A percentile compares a stretch with the other conserved stretches of the same genome.
phyloP scores from a whole-genome alignment of 2,888 invertebrate genomes.

The Meteorus cinctellus region DNA sequence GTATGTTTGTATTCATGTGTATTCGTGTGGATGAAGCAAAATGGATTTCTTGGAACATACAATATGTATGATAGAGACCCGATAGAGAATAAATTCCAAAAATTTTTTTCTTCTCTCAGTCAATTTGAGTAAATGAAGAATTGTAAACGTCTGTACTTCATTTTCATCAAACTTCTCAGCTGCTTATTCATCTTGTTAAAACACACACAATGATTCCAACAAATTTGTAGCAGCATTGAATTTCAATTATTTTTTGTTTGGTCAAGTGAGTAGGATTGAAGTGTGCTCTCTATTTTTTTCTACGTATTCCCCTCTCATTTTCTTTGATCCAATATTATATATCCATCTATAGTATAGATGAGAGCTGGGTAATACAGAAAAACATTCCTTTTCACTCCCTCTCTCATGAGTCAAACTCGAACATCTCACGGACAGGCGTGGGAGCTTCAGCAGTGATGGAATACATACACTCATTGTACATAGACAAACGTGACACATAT shows the following conservation, averaged over 20 bases:
- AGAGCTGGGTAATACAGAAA: not conserved
- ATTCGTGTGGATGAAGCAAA: not conserved
- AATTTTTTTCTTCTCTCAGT: too few relatives aligned
- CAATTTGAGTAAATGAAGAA: too few relatives aligned
- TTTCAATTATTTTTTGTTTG: too few relatives aligned
- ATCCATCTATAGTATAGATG: not conserved
- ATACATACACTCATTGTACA: not conserved
- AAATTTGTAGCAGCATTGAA: too few relatives aligned
- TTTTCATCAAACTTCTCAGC: too few relatives aligned
- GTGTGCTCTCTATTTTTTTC: not conserved
- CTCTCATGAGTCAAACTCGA: not conserved
- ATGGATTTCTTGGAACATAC: not conserved
- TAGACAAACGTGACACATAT: too few relatives aligned
- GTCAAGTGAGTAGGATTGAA: too few relatives aligned
- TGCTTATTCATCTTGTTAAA: too few relatives aligned
- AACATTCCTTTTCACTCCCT: not conserved
- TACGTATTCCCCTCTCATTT: not conserved
- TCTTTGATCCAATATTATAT: constrained; percentile 2
- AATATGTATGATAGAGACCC: not conserved
- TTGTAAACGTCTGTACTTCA: too few relatives aligned
- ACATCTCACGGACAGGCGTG: not conserved
- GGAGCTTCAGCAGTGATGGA: not conserved
- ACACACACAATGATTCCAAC: too few relatives aligned
- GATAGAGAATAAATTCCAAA: not conserved
- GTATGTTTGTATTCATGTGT: not conserved